Conservation (phyloP, 2,113 vertebrate species). For the Micromys minutus region DNA sequence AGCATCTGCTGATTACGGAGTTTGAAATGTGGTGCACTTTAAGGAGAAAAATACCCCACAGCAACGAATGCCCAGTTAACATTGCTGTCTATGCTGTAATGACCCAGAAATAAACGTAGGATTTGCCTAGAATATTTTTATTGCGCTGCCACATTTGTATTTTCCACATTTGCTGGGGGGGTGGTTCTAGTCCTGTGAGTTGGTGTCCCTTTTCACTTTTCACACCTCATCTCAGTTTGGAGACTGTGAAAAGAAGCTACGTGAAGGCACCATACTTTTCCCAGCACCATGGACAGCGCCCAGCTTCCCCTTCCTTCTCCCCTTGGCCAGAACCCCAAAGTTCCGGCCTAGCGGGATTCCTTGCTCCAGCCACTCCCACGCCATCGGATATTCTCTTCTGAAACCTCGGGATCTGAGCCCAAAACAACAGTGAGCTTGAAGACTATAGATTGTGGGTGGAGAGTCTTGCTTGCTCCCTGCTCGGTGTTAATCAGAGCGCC, state of each 20-base stretch:
- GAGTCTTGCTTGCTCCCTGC: slow-evolving; percentile 3
- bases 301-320: neutral
- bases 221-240: slow-evolving; percentile 22
- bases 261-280: neutral
- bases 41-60: neutral
- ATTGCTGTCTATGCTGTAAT: slow-evolving; percentile 1
- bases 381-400: neutral
- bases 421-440: slow-evolving; percentile 19
- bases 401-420: slow-evolving; percentile 41
- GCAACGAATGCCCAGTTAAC: neutral
- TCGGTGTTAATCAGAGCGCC: neutral
- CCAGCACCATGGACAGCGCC: slow-evolving; percentile 97
- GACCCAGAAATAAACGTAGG: slow-evolving; percentile 12
- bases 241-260: neutral
- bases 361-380: slow-evolving; percentile 1
- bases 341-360: neutral
- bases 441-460: neutral
- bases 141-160: neutral
- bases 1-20: slow-evolving; percentile 22
- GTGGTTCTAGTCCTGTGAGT: neutral
- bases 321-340: slow-evolving; percentile 60
- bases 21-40: slow-evolving; percentile 39
- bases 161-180: neutral
- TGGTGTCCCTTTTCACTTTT: neutral
- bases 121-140: neutral